Base-by-base conservation (phyloP, 1,140 invertebrate species). In the Halictus rubicundus region DNA sequence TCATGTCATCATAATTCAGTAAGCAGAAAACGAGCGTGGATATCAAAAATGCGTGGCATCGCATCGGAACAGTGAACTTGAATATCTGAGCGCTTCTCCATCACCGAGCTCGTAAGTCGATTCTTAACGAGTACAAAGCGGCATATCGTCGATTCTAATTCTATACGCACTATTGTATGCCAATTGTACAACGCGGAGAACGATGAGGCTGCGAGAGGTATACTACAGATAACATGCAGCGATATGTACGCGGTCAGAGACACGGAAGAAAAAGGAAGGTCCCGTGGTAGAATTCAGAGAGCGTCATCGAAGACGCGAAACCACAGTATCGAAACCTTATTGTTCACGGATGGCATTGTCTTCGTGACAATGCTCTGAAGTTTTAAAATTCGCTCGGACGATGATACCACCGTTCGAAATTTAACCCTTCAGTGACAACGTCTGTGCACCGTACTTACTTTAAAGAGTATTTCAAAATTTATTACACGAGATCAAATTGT, bases 51-150 rank as follows among this genome's bases (percentile, higher is more conserved):
- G 42, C 42, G 9, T 46, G 9, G 42, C 10, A 10, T 46, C 42
- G 9, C 9, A 12, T 46, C 19, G 64, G 21, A 9, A 60, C 39
- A 46, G n/a, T n/a, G 70, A 52, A 52, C 49, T 54, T 72, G 61
- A 27, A 79, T 68, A 79, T 39, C 39, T n/a, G 71, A 25, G 21
- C 6, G 7, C 14, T 59, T 37, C 9, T 32, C n/a, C 23, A 60
- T 71, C 57, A 52, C 39, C 39, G 21, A 21, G 49, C 54, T 80
- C 79, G 79, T 81, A 81, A 81, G 79, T 81, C 79, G 74, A 81
- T 70, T 37, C 74, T 23, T 77, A 81, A 81, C 79, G 59, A 81
- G 79, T 81, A 81, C 73, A 77, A 81, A 81, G 65, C 74, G 79
- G 66, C 65, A 65, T 69, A 76, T 69, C 74, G 59, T 21, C 79